Percentiles rank a stretch among this genome's conserved stretches.
phyloP scores from a whole-genome alignment of 64 coral and sea anemone genomes.

The Pocillopora damicornis region DNA sequence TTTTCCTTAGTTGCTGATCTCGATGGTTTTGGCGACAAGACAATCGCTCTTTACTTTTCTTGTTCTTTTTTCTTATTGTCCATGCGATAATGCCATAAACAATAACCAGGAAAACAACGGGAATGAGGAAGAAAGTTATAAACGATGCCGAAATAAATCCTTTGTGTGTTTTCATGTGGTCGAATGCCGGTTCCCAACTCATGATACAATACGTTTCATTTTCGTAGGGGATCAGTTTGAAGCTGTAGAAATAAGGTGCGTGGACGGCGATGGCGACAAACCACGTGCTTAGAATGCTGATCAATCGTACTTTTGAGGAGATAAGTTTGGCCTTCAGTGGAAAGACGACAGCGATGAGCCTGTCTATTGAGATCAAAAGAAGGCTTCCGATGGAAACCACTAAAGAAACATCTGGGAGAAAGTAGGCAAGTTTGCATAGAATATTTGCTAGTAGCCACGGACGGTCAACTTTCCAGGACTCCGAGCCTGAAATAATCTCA shows the following conservation, averaged over 20 bases:
- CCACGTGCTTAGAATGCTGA: constrained; percentile 31
- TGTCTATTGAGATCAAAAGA: constrained; percentile 25
- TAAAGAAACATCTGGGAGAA: constrained; percentile 23
- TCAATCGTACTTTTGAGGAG: not conserved
- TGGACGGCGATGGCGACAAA: not conserved
- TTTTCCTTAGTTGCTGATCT: not conserved
- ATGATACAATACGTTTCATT: not conserved
- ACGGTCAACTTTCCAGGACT: not conserved
- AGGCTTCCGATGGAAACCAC: constrained; percentile 36
- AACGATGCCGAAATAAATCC: not conserved
- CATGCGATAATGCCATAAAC: not conserved
- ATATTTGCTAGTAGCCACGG: not conserved
- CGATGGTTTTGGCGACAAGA: not conserved
- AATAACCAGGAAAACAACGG: not conserved
- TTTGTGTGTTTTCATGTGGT: not conserved
- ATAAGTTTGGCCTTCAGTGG: constrained; percentile 13
- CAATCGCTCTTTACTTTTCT: not conserved
- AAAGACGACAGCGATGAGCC: constrained; percentile 16
- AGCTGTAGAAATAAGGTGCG: not conserved
- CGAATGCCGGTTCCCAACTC: not conserved
- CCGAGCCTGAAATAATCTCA: not conserved
- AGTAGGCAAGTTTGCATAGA: constrained; percentile 34
- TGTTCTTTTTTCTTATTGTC: not conserved
- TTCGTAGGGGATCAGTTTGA: not conserved
- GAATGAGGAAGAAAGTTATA: not conserved